Evolutionary conservation across 2,888 invertebrate genomes (phyloP).

Genomic region (Peribatodes rhomboidaria): DNA sequence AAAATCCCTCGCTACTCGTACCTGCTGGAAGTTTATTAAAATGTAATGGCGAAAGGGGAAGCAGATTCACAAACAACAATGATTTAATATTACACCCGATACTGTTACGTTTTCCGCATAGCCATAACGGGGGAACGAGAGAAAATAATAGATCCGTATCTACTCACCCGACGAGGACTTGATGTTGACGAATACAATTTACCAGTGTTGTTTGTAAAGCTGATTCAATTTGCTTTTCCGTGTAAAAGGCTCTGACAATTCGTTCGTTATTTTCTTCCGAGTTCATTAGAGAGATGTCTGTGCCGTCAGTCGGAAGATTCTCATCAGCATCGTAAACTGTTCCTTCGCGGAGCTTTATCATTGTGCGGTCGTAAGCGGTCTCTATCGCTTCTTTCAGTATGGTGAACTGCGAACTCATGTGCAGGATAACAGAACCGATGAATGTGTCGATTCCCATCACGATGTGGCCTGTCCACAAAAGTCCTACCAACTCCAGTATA

Average conservation of each 20-base stretch:
- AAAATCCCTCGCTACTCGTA: conserved; percentile 14
- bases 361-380: conserved; percentile 73
- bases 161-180: conserved; percentile 73
- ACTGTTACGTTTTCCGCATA: conserved; percentile 29
- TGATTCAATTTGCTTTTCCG: conserved; percentile 65
- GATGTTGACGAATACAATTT: conserved; percentile 77
- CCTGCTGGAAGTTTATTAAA: conserved; percentile 50
- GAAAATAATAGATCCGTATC: conserved; percentile 26
- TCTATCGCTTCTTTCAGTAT: conserved; percentile 73
- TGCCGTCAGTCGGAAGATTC: conserved; percentile 38
- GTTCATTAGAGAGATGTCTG: conserved; percentile 30
- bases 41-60: conserved; percentile 48
- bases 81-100: conserved; percentile 38
- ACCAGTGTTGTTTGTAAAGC: conserved; percentile 66
- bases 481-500: conserved; percentile 72
- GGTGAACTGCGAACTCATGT: conserved; percentile 78
- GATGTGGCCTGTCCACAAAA: conserved; percentile 81
- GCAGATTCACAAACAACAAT: conserved; percentile 49
- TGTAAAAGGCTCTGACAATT: conserved; percentile 60
- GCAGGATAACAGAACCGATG: conserved; percentile 77
- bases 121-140: conserved; percentile 18
- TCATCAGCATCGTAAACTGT: conserved; percentile 45
- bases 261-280: conserved; percentile 58
- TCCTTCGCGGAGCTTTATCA: conserved; percentile 57
- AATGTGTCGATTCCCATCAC: conserved; percentile 81